phyloP scores from a whole-genome alignment of 2,888 invertebrate genomes.

The Calliphora vomitoria region DNA sequence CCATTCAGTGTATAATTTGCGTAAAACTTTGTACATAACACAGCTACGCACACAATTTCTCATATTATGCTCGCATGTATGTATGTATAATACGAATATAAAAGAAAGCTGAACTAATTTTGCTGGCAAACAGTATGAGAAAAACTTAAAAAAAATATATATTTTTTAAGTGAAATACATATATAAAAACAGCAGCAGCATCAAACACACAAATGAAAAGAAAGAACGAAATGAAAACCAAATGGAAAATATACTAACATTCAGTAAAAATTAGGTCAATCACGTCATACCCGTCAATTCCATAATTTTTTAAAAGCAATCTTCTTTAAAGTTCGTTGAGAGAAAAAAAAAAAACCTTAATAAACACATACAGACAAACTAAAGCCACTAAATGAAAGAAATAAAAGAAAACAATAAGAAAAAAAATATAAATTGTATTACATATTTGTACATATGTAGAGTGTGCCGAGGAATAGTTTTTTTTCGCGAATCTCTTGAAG shows the following conservation, averaged over 20 bases:
- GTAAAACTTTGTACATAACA: constrained; percentile 2
- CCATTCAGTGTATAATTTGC: constrained; percentile 39
- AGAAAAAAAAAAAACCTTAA: background rate
- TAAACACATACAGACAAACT: constrained; percentile 23
- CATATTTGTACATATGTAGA: background rate
- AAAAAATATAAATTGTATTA: background rate
- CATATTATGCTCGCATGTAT: background rate
- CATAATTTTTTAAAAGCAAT: constrained; percentile 68
- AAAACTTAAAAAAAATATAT: background rate
- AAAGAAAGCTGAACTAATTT: constrained; percentile 28
- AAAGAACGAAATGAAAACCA: constrained; percentile 14
- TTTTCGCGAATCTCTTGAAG: no score
- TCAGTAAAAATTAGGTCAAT: constrained; percentile 64
- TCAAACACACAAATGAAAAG: background rate
- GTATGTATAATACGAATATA: background rate
- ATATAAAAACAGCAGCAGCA: constrained; percentile 35
- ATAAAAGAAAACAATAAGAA: background rate
- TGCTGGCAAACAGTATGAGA: constrained; percentile 27
- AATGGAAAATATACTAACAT: constrained; percentile 34
- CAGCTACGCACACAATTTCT: background rate
- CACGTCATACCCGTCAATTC: constrained; percentile 66
- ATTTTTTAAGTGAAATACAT: constrained; percentile 13
- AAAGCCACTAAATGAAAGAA: constrained; percentile 30
- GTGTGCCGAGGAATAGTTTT: no score
- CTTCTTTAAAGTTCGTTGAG: constrained; percentile 30